Evolutionary conservation across 2,888 invertebrate genomes (phyloP).

Genomic region (Pheosia tremula): DNA sequence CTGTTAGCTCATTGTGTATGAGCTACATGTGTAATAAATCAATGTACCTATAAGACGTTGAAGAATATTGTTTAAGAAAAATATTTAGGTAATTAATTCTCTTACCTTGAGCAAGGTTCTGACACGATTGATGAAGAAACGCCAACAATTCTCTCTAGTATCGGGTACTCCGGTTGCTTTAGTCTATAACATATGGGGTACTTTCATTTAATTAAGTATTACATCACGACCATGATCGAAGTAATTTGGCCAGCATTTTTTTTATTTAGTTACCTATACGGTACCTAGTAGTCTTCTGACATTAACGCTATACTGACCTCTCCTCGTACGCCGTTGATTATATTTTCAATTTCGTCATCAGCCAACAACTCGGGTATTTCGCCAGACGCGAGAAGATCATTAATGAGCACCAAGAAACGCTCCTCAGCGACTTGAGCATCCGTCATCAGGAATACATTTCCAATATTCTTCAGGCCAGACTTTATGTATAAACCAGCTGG

Average conservation of each 20-base stretch:
- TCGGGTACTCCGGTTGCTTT: constrained; percentile 93
- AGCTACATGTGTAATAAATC: too few species aligned
- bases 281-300: too few species aligned
- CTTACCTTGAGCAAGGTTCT: constrained; percentile 87
- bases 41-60: too few species aligned
- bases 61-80: too few species aligned
- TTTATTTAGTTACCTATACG: too few species aligned
- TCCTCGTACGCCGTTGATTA: constrained; percentile 89
- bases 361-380: constrained; percentile 96
- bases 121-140: constrained; percentile 96
- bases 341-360: constrained; percentile 96
- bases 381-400: constrained; percentile 96
- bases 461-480: constrained; percentile 93
- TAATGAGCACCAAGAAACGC: constrained; percentile 94
- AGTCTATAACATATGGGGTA: constrained; percentile 71
- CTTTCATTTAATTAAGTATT: neutral
- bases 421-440: constrained; percentile 97
- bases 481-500: constrained; percentile 92
- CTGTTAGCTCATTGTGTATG: neutral
- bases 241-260: neutral
- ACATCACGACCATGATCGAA: neutral
- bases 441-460: constrained; percentile 95
- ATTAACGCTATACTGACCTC: constrained; percentile 78
- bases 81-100: neutral
- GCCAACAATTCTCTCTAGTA: constrained; percentile 97